A percentile compares a stretch with the other conserved stretches of the same genome.
Conservation (phyloP, 2,113 vertebrate species). For the Stegostoma tigrinum region DNA sequence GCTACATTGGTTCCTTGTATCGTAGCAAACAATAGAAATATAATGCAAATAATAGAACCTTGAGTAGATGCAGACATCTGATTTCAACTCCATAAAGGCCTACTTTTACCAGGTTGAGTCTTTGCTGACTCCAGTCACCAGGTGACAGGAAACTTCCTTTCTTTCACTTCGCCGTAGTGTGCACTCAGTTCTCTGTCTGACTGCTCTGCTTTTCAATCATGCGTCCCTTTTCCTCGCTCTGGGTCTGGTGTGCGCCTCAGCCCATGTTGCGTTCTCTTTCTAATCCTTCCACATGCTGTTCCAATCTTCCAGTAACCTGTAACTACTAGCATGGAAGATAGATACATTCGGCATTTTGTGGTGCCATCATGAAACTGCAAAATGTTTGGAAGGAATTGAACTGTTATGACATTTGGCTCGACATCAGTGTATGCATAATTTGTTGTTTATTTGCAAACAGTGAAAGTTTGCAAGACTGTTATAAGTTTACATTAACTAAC, state of each 20-base stretch:
- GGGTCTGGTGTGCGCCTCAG: neutral
- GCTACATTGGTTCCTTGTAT: neutral
- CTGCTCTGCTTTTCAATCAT: neutral
- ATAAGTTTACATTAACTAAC: constrained; percentile 12
- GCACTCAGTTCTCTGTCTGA: neutral
- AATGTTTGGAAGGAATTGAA: neutral
- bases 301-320: neutral
- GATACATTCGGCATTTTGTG: neutral
- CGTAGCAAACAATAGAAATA: neutral
- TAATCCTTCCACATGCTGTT: neutral
- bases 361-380: constrained; percentile 6
- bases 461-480: neutral
- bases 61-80: neutral
- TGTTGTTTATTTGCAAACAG: constrained; percentile 3
- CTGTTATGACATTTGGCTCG: neutral
- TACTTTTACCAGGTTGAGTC: neutral
- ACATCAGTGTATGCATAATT: neutral
- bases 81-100: neutral
- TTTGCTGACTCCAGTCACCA: neutral
- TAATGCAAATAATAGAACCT: neutral
- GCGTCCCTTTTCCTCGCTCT: neutral
- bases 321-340: neutral
- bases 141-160: neutral
- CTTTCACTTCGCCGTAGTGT: neutral
- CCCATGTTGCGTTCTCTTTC: neutral